These are phyloP conservation scores for Dinomys branickii DNA, from an alignment of 2,113 vertebrate genomes.

Conservation along the genomic window DNA sequence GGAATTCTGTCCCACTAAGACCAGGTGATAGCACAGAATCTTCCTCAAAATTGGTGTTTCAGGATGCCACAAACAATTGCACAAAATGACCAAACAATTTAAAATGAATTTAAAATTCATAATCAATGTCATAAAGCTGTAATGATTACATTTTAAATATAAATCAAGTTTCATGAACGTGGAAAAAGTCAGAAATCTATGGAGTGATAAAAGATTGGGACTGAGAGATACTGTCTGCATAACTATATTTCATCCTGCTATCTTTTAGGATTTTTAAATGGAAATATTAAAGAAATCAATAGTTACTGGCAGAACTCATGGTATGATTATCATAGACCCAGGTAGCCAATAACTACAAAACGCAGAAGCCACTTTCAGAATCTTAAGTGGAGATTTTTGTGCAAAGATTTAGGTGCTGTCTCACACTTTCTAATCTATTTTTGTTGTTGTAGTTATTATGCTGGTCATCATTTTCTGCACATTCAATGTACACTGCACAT, in stretches of 20 bases:
- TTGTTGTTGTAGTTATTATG: not conserved
- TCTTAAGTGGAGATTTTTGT: not conserved
- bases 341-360: not conserved
- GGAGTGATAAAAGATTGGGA: not conserved
- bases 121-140: not conserved
- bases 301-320: conserved; percentile 4
- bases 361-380: not conserved
- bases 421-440: conserved; percentile 29
- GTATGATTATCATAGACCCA: not conserved
- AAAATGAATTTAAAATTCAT: conserved; percentile 8
- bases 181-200: not conserved
- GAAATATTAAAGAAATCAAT: not conserved
- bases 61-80: not conserved
- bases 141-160: not conserved
- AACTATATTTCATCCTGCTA: not conserved
- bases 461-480: conserved; percentile 34
- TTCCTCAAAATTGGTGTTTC: not conserved
- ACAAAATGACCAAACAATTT: not conserved
- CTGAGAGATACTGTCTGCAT: not conserved
- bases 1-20: not conserved
- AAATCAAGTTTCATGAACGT: not conserved
- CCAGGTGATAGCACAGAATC: not conserved
- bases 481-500: conserved; percentile 22
- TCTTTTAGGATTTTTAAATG: not conserved
- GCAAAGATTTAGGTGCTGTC: not conserved